Evolutionary conservation across 2,888 invertebrate species (phyloP), one percentile per base, ranked within the genome.

Genomic region (Nomada flava): DNA sequence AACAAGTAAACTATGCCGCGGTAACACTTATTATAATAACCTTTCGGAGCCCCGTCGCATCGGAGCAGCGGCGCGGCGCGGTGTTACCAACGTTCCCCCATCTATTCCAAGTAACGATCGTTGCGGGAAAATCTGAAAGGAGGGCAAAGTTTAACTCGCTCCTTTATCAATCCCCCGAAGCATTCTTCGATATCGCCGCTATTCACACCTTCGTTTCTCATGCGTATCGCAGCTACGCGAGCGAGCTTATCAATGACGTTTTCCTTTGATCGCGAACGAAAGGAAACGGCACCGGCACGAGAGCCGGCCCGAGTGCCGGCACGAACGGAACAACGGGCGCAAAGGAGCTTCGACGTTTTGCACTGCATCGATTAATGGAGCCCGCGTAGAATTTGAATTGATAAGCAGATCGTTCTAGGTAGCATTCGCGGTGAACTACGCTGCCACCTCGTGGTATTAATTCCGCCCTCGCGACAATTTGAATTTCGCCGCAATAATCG

Each of bases 71-170:
- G 29, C 29, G 29, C 7, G 7, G 20, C 20, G 20, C 20, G 20
- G 29, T 7, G 29, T 29, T 29, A 7, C 29, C 29, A 29, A 29
- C 29, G 29, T 29, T 57, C 75, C 52, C 70, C 65, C 29, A 47
- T 65, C 72, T 65, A 64, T 84, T 70, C 75, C 7, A 47, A 60
- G 73, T 75, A 86, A 86, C 86, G 85, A 84, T 84, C 86, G 86
- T 76, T 70, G 63, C 77, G 65, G 52, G 70, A 44, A 67, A 62
- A 80, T 52, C 62, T 44, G 52, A 29, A 53, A 59, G 53, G 36
- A 53, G 59, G 29, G 15, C 20, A n/a, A 62, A 59, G 53, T 60
- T 44, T 29, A 44, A 52, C 23, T 59, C 55, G 20, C 20, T 42
- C 63, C 15, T 71, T 81, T 80, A 80, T 82, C 72, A 76, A 68